Evolutionary conservation across 2,888 invertebrate species (phyloP), one percentile per base, ranked within the genome.

Genomic region (Agrotis ipsilon): DNA sequence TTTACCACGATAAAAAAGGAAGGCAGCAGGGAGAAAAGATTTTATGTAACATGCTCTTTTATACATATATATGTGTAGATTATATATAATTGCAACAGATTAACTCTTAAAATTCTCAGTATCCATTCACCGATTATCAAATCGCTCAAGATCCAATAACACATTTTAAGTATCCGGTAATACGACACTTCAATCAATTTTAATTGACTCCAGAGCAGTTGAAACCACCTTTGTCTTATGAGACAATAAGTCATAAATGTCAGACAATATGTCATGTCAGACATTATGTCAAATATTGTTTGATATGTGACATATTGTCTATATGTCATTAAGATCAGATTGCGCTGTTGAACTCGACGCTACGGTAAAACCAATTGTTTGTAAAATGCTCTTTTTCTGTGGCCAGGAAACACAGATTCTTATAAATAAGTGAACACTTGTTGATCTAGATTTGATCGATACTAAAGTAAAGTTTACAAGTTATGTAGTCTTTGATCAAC

Each of bases 301-400:
- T 11, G 39, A 39, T 39, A 11, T 1, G 11, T 39, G 39, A 11
- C 39, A 32, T 9, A 32, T 32, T 32, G 32, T 32, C 9, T 9
- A 32, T 68, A 60, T 48, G 46, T 21, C 66, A 32, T 73, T 55
- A 63, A 63, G 66, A 62, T 67, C 74, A 24, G 27, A 24, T 78
- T 79, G 19, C 54, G 32, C 27, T 70, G 32, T 3, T 72, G 65
- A 78, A 67, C 62, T 51, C 46, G 13, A 62, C 48, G 54, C 49
- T 58, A 52, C 21, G 58, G 18, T 49, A 66, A 58, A 16, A 18
- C 39, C n/a, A 43, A 62, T 62, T 76, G 78, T 64, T 57, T 24
- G 13, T 19, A 6, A 16, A 45, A 18, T 32, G 19, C 5, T 45
- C 27, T n/a, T 19, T 27, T 24, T 64, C n/a, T 0, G 52, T 1